phyloP scores from a whole-genome alignment of 2,888 invertebrate genomes.

The Acanthoscelides obtectus region DNA sequence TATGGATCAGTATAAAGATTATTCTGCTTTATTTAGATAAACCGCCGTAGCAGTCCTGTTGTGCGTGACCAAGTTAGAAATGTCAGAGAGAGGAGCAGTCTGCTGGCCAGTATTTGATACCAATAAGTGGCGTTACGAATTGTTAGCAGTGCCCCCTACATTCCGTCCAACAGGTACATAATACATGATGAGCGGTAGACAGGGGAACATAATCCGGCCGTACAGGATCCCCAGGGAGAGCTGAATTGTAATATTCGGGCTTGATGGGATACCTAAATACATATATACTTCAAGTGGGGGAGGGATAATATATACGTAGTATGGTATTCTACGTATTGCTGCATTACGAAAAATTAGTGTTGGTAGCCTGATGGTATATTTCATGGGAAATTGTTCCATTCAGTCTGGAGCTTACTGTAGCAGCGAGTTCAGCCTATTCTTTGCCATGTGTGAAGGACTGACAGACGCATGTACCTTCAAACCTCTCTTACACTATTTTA shows the following conservation, averaged over 20 bases:
- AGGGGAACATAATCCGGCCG: constrained; percentile 31
- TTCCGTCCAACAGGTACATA: constrained; percentile 27
- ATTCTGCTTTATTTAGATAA: too few species aligned
- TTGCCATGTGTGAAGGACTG: too few species aligned
- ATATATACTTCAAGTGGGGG: not conserved
- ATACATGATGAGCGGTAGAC: constrained; percentile 24
- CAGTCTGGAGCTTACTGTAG: too few species aligned
- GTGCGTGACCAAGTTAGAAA: not conserved
- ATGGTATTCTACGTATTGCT: not conserved
- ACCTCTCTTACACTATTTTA: too few species aligned
- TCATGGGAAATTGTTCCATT: too few species aligned
- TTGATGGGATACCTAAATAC: constrained; percentile 7
- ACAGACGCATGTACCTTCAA: too few species aligned
- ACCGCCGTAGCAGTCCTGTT: not conserved
- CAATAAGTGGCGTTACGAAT: constrained; percentile 33
- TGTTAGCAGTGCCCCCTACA: constrained; percentile 20
- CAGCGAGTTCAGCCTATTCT: too few species aligned
- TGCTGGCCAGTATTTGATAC: constrained; percentile 27
- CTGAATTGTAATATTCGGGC: constrained; percentile 31
- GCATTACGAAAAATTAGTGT: not conserved
- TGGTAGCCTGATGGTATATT: too few species aligned
- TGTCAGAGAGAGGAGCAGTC: not conserved
- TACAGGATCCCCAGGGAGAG: constrained; percentile 26
- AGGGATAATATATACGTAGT: not conserved
- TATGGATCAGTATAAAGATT: too few species aligned